Evolutionary conservation across 2,797 vertebrate species (phyloP).

Genomic region (Pseudotriccus pelzelni): DNA sequence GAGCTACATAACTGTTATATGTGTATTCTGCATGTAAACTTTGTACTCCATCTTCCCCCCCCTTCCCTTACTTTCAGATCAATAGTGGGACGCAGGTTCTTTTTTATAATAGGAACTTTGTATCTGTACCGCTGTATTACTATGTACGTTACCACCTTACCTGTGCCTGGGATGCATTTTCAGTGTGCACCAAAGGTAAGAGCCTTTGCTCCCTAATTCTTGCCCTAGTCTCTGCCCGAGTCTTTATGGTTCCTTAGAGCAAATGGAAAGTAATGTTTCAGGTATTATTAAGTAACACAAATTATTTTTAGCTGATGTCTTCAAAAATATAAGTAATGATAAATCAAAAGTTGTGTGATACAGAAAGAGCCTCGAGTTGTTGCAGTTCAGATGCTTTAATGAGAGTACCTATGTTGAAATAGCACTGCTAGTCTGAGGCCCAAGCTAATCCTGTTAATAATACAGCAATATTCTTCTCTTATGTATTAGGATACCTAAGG

Average conservation of each 20-base stretch:
- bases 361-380: neutral
- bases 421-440: neutral
- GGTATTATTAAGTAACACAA: neutral
- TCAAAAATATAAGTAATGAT: neutral
- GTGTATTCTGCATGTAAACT: neutral
- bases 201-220: neutral
- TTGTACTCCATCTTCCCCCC: accelerated
- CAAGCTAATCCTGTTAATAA: neutral
- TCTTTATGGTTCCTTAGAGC: neutral
- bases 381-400: neutral
- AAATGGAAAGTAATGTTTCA: neutral
- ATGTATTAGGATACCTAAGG: neutral
- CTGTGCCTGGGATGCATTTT: conserved; percentile 96
- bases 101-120: conserved; percentile 95
- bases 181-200: conserved; percentile 97
- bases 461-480: neutral
- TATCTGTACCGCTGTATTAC: conserved; percentile 97
- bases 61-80: conserved; percentile 78
- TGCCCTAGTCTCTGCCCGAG: neutral
- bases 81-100: conserved; percentile 91
- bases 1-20: accelerated
- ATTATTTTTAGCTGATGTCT: neutral
- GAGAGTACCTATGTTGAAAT: neutral
- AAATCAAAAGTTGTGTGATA: neutral
- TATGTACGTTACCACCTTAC: conserved; percentile 97